Percentiles rank a stretch among this genome's conserved stretches.
Evolutionary conservation across 2,888 invertebrate species (phyloP).

Genomic region (Dynastes hyllus): DNA sequence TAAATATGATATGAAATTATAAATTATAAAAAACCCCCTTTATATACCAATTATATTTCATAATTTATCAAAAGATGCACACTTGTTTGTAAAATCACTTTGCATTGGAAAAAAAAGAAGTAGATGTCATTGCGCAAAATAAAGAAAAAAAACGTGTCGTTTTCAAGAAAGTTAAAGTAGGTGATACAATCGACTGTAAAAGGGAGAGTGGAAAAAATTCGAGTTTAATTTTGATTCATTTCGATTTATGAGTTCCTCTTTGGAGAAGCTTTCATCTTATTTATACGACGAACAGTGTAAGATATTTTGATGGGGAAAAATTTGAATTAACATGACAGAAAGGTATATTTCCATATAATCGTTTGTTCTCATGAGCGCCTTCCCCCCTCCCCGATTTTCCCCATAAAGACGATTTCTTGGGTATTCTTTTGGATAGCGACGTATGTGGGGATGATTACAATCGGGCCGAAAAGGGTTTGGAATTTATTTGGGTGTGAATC

Average conservation of each 20-base stretch:
- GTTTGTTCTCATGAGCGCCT: constrained; percentile 56
- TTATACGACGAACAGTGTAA: constrained; percentile 46
- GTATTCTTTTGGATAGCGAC: background rate
- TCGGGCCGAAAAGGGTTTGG: background rate
- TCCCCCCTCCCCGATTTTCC: constrained; percentile 49
- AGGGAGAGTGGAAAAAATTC: constrained; percentile 53
- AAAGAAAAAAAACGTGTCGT: background rate
- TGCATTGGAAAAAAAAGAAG: too few species aligned
- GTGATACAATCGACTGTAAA: background rate
- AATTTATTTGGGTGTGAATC: too few species aligned
- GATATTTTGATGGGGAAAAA: constrained; percentile 45
- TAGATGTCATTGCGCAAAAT: too few species aligned
- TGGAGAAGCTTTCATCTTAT: constrained; percentile 58
- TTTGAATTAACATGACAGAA: constrained; percentile 58
- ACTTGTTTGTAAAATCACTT: constrained; percentile 36
- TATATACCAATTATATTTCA: constrained; percentile 35
- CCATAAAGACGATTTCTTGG: background rate
- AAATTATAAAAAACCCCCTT: background rate
- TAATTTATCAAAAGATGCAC: constrained; percentile 35
- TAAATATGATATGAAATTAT: background rate
- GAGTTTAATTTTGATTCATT: constrained; percentile 46
- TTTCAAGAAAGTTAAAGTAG: background rate
- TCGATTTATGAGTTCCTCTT: constrained; percentile 58
- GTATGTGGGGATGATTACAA: background rate
- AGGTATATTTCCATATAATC: constrained; percentile 64